phyloP scores from a whole-genome alignment of 2,113 vertebrate genomes.

The Mellivora capensis region DNA sequence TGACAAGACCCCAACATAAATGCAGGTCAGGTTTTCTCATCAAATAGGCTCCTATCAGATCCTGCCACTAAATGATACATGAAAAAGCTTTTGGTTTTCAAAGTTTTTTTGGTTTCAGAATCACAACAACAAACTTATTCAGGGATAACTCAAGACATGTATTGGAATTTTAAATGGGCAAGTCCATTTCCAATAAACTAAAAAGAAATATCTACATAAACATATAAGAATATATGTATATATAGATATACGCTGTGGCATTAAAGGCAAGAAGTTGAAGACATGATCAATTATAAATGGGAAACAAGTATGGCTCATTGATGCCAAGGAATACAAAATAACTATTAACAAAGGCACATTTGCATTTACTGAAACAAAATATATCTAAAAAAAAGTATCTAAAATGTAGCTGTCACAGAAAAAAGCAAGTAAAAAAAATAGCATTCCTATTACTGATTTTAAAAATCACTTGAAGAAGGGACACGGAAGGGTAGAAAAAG shows the following conservation, averaged over 20 bases:
- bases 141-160: not conserved
- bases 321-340: not conserved
- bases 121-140: not conserved
- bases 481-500: not conserved
- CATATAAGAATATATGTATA: not conserved
- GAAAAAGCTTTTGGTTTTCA: not conserved
- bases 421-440: not conserved
- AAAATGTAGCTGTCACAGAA: not conserved
- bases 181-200: not conserved
- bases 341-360: not conserved
- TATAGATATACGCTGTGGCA: not conserved
- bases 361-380: not conserved
- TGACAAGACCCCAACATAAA: not conserved
- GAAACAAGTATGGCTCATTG: not conserved
- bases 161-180: not conserved
- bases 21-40: not conserved
- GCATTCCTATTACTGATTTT: not conserved
- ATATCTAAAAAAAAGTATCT: not conserved
- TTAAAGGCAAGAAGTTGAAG: not conserved
- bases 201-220: not conserved
- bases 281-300: not conserved
- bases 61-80: not conserved
- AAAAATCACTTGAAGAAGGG: not conserved
- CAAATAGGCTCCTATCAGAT: not conserved
- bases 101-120: not conserved